phyloP scores from a whole-genome alignment of 2,797 vertebrate genomes.

The Sebastes trivittatus region DNA sequence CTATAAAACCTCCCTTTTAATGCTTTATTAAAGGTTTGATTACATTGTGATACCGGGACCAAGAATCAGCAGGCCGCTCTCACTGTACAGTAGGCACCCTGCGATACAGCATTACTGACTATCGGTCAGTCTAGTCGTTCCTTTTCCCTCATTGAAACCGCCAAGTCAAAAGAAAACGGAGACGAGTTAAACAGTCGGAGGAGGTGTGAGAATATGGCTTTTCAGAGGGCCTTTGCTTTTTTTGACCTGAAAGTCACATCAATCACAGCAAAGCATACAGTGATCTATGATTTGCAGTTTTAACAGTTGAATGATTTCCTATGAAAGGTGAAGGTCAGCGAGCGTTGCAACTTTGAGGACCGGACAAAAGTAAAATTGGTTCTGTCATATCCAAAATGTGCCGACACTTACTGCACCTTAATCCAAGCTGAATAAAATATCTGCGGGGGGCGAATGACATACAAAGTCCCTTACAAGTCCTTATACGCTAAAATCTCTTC shows the following conservation, averaged over 20 bases:
- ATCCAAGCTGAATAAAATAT: slow-evolving; percentile 47
- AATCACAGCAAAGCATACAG: slow-evolving; percentile 44
- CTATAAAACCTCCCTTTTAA: slow-evolving; percentile 41
- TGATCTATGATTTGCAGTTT: slow-evolving; percentile 37
- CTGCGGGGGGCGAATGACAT: slow-evolving; percentile 35
- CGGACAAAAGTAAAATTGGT: slow-evolving; percentile 40
- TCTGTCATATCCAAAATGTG: slow-evolving; percentile 34
- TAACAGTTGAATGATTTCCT: slow-evolving; percentile 32
- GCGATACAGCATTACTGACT: slow-evolving; percentile 22
- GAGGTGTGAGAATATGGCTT: slow-evolving; percentile 76
- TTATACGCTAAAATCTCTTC: not conserved
- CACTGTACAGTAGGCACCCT: slow-evolving; percentile 25
- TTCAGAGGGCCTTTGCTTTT: slow-evolving; percentile 56
- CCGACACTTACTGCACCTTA: slow-evolving; percentile 32
- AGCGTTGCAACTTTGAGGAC: slow-evolving; percentile 45
- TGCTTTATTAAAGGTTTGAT: slow-evolving; percentile 44
- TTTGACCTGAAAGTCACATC: slow-evolving; percentile 56
- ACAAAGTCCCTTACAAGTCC: slow-evolving; percentile 46
- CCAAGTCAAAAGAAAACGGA: slow-evolving; percentile 51
- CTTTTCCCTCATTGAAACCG: slow-evolving; percentile 38
- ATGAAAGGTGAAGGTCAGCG: slow-evolving; percentile 45
- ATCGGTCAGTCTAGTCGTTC: not conserved
- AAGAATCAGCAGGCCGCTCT: slow-evolving; percentile 20
- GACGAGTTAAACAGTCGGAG: slow-evolving; percentile 65
- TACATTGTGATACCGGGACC: slow-evolving; percentile 46